Evolutionary conservation across 2,113 vertebrate species (phyloP).

Genomic region (Urocitellus parryii): DNA sequence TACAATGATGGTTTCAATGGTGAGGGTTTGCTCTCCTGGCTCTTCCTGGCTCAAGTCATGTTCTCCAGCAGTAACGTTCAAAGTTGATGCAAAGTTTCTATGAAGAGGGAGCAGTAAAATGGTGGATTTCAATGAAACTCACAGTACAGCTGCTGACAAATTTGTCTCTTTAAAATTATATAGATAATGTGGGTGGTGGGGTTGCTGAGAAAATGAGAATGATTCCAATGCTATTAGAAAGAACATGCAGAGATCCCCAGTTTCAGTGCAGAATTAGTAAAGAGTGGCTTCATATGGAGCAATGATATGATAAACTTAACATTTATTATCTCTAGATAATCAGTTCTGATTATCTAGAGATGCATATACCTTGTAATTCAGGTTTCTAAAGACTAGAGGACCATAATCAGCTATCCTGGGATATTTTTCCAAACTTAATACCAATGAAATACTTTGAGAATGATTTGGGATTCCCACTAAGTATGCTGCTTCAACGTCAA

Average conservation of each 20-base stretch:
- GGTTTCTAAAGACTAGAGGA: background rate
- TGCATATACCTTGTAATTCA: background rate
- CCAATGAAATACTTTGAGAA: background rate
- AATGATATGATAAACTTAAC: background rate
- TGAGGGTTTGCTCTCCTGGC: constrained; percentile 88
- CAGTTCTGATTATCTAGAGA: background rate
- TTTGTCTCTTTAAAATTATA: constrained; percentile 19
- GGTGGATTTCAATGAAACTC: background rate
- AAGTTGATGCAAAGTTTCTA: constrained; percentile 69
- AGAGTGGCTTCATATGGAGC: background rate
- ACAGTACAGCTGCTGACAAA: background rate
- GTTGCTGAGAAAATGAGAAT: background rate
- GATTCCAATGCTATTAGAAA: background rate
- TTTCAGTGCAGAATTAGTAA: background rate
- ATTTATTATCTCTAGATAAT: background rate
- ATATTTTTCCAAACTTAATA: background rate
- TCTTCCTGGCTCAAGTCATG: constrained; percentile 87
- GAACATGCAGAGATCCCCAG: background rate
- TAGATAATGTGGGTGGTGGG: background rate
- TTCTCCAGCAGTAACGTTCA: constrained; percentile 89
- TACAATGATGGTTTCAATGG: constrained; percentile 84
- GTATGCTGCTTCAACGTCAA: background rate
- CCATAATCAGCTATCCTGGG: background rate
- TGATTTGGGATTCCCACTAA: background rate
- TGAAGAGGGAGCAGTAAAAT: constrained; percentile 6